Evolutionary conservation across 2,113 vertebrate genomes (phyloP).

Genomic region (Ia io): DNA sequence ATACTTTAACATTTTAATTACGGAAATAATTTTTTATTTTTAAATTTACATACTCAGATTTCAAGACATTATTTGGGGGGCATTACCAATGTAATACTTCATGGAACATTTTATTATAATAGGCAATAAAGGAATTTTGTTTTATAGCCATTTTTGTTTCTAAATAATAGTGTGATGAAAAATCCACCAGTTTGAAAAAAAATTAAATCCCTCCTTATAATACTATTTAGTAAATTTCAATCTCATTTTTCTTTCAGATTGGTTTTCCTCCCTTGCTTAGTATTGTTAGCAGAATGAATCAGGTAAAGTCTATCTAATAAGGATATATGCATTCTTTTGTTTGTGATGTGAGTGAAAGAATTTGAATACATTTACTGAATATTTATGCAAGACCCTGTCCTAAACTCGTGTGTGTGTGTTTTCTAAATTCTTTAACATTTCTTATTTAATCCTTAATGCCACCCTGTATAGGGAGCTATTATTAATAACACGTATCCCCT

Average conservation of each 20-base stretch:
- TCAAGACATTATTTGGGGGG: not conserved
- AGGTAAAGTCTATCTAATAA: conserved; percentile 84
- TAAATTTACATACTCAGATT: not conserved
- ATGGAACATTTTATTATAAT: not conserved
- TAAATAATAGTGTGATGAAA: not conserved
- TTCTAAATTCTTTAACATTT: not conserved
- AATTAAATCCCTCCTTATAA: not conserved
- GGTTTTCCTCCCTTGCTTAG: conserved; percentile 97
- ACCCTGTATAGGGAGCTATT: not conserved
- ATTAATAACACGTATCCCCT: not conserved
- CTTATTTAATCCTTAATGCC: not conserved
- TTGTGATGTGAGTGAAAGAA: not conserved
- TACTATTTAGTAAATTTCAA: not conserved
- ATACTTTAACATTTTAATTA: conserved; percentile 15
- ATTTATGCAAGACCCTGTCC: not conserved
- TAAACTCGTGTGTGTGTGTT: not conserved
- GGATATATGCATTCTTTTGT: not conserved
- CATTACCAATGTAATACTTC: not conserved
- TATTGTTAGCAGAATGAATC: conserved; percentile 96
- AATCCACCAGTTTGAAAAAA: conserved; percentile 5
- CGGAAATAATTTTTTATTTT: conserved; percentile 18
- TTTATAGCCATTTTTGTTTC: conserved; percentile 26
- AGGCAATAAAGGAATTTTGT: not conserved
- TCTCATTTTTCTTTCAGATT: conserved; percentile 83
- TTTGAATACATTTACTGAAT: not conserved